Base-by-base conservation (phyloP, 2,888 invertebrate species). In the Nemapogon koenigi region DNA sequence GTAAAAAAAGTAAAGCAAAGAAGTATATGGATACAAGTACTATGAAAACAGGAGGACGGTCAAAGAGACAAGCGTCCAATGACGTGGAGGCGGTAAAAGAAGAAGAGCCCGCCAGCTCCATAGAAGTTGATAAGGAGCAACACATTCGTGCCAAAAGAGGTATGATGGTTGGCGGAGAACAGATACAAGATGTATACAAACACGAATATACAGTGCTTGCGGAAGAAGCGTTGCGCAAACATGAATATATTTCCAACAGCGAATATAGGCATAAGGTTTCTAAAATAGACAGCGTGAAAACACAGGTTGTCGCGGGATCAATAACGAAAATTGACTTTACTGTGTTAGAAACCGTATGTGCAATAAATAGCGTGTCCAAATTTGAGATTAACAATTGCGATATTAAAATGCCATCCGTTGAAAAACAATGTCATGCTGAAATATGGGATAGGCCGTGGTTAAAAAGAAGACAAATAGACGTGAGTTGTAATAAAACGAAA, bases 391-490 rank as follows among this genome's bases (percentile, higher is more conserved):
- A 31, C 4, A 10, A 31, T 11, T 31, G 31, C 17, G 16, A 6
- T 8, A 7, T 31, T 14, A 15, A 31, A 6, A 11, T 13, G n/a
- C 16, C 7, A 31, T n/a, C 15, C 11, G 10, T 14, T 3, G 31
- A 16, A n/a, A 16, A 16, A 10, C 13, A 36, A 26, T 86, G 86
- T 50, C 46, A 66, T 16, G 53, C 85, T 22, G 47, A 59, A 38
- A 68, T 83, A 33, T 83, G 81, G 83, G 67, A 78, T 25, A 70
- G 64, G 25, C 76, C 81, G 4, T 85, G 85, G 84, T 27, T 78
- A 16, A 62, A 62, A 30, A 41, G 39, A 2, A 63, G 67, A 35
- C 55, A 66, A 25, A 59, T 66, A 39, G 49, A 60, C 30, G 62
- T 78, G 1, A 46, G 51, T n/a, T n/a, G n/a, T 17, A 71, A 79